Evolutionary conservation across 1,140 invertebrate genomes (phyloP).

Genomic region (Aphelinus certus): DNA sequence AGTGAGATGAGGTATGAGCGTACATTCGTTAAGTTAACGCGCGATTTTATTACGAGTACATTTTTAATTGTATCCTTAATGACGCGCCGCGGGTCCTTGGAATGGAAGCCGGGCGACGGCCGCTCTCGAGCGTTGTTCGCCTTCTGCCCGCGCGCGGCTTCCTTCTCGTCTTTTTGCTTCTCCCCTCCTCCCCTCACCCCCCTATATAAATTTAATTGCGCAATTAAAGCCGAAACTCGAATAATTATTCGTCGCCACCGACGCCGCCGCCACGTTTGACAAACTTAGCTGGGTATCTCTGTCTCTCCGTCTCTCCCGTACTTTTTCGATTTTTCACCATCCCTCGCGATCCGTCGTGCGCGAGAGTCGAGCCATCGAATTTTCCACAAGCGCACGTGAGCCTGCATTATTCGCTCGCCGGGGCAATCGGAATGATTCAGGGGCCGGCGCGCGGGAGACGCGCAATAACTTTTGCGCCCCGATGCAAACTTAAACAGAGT

Average conservation of each 20-base stretch:
- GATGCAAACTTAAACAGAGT: conserved; percentile 32
- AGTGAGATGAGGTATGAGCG: conserved; percentile 51
- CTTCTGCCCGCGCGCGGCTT: not conserved
- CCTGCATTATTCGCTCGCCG: not conserved
- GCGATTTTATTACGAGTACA: conserved; percentile 61
- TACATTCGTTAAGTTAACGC: conserved; percentile 62
- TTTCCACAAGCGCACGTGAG: not conserved
- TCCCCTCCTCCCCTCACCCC: conserved; percentile 10
- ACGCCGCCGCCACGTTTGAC: conserved; percentile 4
- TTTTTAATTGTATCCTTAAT: conserved; percentile 64
- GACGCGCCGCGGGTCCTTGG: conserved; percentile 51
- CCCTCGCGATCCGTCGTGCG: not conserved
- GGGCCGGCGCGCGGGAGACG: not conserved
- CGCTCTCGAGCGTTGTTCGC: conserved; percentile 30
- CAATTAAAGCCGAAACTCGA: conserved; percentile 40
- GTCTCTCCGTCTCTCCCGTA: not conserved
- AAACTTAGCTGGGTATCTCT: conserved; percentile 1
- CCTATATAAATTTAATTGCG: conserved; percentile 38
- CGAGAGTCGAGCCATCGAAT: too few relatives aligned
- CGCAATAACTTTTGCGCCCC: conserved; percentile 23
- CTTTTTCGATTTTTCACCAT: conserved; percentile 37
- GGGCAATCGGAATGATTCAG: not conserved
- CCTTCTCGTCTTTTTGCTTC: not conserved
- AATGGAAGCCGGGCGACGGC: conserved; percentile 40
- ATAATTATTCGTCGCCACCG: conserved; percentile 29